Base-by-base conservation (phyloP, 2,797 vertebrate species). In the Coluber constrictor region DNA sequence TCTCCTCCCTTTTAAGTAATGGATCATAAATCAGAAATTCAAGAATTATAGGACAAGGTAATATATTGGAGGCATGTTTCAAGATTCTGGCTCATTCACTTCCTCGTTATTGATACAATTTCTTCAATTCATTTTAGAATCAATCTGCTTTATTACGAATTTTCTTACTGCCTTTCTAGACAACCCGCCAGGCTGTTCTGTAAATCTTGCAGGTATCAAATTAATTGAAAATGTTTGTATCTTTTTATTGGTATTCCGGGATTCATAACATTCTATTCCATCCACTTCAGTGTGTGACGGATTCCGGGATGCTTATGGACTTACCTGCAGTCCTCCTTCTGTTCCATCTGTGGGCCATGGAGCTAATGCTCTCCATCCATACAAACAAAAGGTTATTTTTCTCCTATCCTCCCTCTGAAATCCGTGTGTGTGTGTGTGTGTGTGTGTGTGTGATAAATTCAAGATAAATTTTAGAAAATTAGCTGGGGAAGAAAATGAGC, bases 21-120 rank as follows among this genome's bases (percentile, higher is more conserved):
- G 54, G 63, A 63, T 93, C 89, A 79, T 15, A 55, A 0, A 13
- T 57, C 94, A 92, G 92, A 90, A 60, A 47, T 83, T 43, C 56
- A 20, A 93, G 92, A 54, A 15, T 3, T 56, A 79, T 8, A 92
- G 63, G 91, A 93, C 94, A 95, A 90, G n/a, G 25, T 95, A 92
- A 90, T 32, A 18, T 32, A 86, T 60, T 55, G 0, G 63, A 54
- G 32, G 90, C 92, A 29, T 51, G 89, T 93, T 92, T 92, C 91
- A 90, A 7, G 59, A 59, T 93, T 57, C 29, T 61, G 90, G 6
- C 61, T 2, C 0, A 27, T 47, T 43, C 18, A 1, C 0, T 60
- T 18, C 87, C 16, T 54, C 16, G 4, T 37, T 18, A 6, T 20
- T 57, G 37, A 61, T 25, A 23, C 25, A 27, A 9, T 60, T 43